A percentile compares a stretch with the other conserved stretches of the same genome.
Conservation (phyloP, 1,140 invertebrate genomes). For the Drosophila erecta region DNA sequence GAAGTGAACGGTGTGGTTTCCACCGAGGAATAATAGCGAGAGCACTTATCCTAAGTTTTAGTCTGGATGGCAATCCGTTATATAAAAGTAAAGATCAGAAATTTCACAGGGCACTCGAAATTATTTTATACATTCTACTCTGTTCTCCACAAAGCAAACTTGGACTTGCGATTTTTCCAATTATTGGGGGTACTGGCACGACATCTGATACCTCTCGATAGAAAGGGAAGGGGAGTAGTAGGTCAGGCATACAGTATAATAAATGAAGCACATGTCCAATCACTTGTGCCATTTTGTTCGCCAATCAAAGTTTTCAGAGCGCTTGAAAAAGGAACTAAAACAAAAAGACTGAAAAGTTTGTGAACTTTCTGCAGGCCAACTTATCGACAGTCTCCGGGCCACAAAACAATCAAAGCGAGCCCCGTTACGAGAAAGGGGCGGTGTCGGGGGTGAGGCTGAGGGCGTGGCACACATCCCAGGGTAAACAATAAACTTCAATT, state of each 20-base stretch:
- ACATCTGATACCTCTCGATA: conserved; percentile 6
- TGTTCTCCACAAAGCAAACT: not conserved
- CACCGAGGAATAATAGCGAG: conserved; percentile 13
- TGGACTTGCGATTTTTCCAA: not conserved
- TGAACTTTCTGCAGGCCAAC: conserved; percentile 49
- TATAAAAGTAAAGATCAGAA: too few species aligned
- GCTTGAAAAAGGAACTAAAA: conserved; percentile 17
- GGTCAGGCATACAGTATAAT: conserved; percentile 18
- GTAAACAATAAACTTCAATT: conserved; percentile 79
- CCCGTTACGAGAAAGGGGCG: conserved; percentile 22
- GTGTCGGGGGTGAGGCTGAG: not conserved
- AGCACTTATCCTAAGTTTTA: not conserved
- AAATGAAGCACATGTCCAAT: conserved; percentile 52
- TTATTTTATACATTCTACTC: too few species aligned
- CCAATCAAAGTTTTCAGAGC: conserved; percentile 42
- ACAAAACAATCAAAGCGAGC: conserved; percentile 71
- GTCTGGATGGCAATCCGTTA: not conserved
- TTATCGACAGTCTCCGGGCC: conserved; percentile 50
- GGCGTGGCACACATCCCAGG: conserved; percentile 44
- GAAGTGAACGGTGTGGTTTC: not conserved
- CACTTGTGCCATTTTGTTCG: conserved; percentile 50
- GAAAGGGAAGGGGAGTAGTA: not conserved
- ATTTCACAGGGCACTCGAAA: too few species aligned
- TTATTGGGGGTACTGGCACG: not conserved
- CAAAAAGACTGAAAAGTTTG: conserved; percentile 35